Percentiles rank a stretch among this genome's conserved stretches.
phyloP scores from a whole-genome alignment of 2,888 invertebrate genomes.

The Phoronis australis region DNA sequence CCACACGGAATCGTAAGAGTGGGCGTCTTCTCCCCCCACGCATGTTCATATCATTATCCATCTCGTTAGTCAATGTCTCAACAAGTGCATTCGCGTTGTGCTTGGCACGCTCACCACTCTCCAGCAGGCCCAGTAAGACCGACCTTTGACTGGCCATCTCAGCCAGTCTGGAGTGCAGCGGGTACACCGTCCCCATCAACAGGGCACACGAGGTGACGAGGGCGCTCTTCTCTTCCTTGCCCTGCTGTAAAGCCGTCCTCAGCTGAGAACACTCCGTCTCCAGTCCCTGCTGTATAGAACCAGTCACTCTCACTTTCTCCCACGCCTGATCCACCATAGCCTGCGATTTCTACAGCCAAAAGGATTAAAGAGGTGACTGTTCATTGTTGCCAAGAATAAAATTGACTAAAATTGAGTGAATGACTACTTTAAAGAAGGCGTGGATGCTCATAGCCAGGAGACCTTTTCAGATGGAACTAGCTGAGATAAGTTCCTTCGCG shows the following conservation, averaged over 20 bases:
- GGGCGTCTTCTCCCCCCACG: slow-evolving; percentile 19
- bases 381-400: too few relatives aligned
- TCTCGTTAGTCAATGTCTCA: slow-evolving; percentile 24
- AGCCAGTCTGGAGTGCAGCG: slow-evolving; percentile 22
- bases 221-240: slow-evolving; percentile 27
- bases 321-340: slow-evolving; percentile 46
- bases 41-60: slow-evolving; percentile 6
- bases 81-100: slow-evolving; percentile 32
- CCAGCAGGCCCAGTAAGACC: slow-evolving; percentile 34
- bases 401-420: too few relatives aligned
- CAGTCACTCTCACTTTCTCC: slow-evolving; percentile 42
- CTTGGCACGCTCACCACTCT: slow-evolving; percentile 34
- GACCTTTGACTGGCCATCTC: slow-evolving; percentile 32
- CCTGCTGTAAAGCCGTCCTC: slow-evolving; percentile 24
- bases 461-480: too few relatives aligned
- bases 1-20: slow-evolving; percentile 34
- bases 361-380: too few relatives aligned
- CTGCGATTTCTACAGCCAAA: slow-evolving; percentile 39
- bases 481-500: too few relatives aligned
- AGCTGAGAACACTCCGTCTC: slow-evolving; percentile 39
- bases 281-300: slow-evolving; percentile 39
- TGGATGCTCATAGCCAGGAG: too few relatives aligned
- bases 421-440: too few relatives aligned
- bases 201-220: slow-evolving; percentile 40
- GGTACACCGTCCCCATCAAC: slow-evolving; percentile 43